Evolutionary conservation across 2,888 invertebrate genomes (phyloP), one percentile per base, ranked within the genome.

Genomic region (Callinectes sapidus): DNA sequence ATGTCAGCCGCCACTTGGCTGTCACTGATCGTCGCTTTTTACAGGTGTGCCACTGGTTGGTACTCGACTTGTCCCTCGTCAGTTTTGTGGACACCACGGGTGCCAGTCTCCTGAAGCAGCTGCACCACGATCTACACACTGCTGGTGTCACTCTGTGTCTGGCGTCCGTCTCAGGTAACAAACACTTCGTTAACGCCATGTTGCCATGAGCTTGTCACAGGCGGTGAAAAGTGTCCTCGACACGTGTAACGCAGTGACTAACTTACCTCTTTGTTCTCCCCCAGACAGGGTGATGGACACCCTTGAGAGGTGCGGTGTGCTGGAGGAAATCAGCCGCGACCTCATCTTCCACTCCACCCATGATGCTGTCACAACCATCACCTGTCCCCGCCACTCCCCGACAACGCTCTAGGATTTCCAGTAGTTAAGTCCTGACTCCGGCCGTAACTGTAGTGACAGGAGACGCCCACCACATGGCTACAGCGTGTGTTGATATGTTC

Each of bases 31-130:
- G 32, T 28, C 13, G 13, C 35, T 16, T 89, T 16, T 55, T 77
- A 28, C 92, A 92, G 90, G 91, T 95, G 95, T 94, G 95, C 23
- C 89, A 94, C 10, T 95, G 95, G 94, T 91, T 95, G 81, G 96
- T 97, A 42, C 95, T 97, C 93, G 97, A 97, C 95, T 96, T 97
- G 95, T 96, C 97, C 10, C 96, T 97, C 87, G 95, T 97, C 88
- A 97, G 96, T 91, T 97, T 97, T 94, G 96, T 97, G 10, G 97
- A 97, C 95, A 85, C 89, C 28, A 88, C 89, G 5, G 93, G 90
- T 18, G 88, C 88, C 86, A 88, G 32, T 16, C 23, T 85, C 54
- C 89, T 93, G 66, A 55, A 54, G 8, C 90, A 90, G 66, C 54
- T 93, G 23, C 89, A 89, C 92, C 87, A 85, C 16, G 89, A 89